phyloP scores from a whole-genome alignment of 2,113 vertebrate genomes.

The Telmatochromis brichardi region DNA sequence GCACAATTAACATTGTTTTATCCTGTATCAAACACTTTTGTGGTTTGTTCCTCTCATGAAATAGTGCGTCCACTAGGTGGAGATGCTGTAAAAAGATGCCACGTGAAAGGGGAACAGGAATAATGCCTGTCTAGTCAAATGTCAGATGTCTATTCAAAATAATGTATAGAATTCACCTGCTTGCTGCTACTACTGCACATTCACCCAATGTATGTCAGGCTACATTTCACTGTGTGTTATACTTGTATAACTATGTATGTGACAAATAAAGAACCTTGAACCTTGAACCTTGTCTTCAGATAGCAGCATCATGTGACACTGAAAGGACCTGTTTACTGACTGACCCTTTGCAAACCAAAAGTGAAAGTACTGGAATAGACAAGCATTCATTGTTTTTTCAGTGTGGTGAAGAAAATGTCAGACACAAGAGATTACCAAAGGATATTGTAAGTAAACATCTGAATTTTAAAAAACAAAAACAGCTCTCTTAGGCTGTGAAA shows the following conservation, averaged over 20 bases:
- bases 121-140: background rate
- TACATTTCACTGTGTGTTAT: too few species aligned
- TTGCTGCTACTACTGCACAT: too few species aligned
- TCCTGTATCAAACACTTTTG: background rate
- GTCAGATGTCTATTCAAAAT: accelerated
- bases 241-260: too few species aligned
- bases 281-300: background rate
- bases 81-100: background rate
- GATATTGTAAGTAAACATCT: background rate
- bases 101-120: background rate
- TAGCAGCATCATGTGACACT: background rate
- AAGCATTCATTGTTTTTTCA: background rate
- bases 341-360: background rate
- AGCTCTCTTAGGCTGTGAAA: background rate
- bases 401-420: background rate
- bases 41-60: background rate
- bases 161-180: too few species aligned
- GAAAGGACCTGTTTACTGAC: background rate
- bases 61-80: background rate
- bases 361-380: background rate
- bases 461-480: background rate
- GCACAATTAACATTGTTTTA: background rate
- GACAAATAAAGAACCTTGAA: too few species aligned
- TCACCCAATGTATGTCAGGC: too few species aligned
- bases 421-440: background rate